Conservation (phyloP, 2,888 invertebrate species). For the Pachycephus smyrnensis region DNA sequence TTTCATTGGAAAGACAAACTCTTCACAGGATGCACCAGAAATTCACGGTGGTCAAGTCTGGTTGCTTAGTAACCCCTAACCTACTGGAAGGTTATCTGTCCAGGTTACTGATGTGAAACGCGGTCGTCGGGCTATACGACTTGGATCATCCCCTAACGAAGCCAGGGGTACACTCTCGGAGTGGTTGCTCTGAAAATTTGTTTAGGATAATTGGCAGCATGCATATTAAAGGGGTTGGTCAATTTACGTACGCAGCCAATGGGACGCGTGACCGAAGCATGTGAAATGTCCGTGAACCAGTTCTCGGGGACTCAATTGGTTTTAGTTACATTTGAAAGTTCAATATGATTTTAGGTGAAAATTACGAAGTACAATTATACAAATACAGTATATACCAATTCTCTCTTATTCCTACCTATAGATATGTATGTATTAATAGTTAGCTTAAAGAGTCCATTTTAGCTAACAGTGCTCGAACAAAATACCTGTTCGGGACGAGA, state of each 20-base stretch:
- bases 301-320: neutral
- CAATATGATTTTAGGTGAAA: neutral
- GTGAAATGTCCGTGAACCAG: neutral
- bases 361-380: neutral
- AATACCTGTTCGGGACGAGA: neutral
- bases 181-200: slow-evolving; percentile 29
- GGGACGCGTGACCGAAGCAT: neutral
- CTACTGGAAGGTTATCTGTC: neutral
- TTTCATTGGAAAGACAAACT: neutral
- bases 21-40: neutral
- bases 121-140: neutral
- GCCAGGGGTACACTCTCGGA: slow-evolving; percentile 23
- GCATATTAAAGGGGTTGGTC: slow-evolving; percentile 30
- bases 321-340: neutral
- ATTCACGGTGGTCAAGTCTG: neutral
- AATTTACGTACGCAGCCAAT: slow-evolving; percentile 5
- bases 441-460: neutral
- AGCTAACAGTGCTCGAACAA: neutral
- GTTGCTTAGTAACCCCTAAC: neutral
- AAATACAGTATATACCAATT: neutral
- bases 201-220: slow-evolving; percentile 37
- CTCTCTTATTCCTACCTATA: neutral
- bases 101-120: neutral
- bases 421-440: neutral
- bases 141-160: slow-evolving; percentile 27